phyloP scores from a whole-genome alignment of 2,888 invertebrate genomes.

The Caenorhabditis parvicauda region DNA sequence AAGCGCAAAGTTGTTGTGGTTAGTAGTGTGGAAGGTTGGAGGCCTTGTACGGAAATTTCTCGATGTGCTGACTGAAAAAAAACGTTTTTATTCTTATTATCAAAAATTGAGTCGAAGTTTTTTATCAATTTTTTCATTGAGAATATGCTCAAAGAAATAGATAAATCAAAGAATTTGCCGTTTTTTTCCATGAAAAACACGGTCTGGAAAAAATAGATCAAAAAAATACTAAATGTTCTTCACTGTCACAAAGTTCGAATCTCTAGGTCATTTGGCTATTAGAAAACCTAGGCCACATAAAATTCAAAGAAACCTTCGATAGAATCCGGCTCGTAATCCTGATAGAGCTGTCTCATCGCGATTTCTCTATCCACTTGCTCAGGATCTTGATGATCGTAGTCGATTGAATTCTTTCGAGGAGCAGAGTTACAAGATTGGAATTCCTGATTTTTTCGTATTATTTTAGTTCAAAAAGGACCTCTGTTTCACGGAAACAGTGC shows the following conservation, averaged over 20 bases:
- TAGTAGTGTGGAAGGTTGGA: not conserved
- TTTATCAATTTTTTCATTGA: too few relatives aligned
- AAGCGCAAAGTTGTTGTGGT: not conserved
- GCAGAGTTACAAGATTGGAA: constrained; percentile 43
- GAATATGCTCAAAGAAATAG: not conserved
- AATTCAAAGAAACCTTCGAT: constrained; percentile 13
- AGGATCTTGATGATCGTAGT: constrained; percentile 25
- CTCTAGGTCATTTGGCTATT: too few relatives aligned
- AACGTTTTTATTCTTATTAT: not conserved
- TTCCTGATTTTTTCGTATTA: constrained; percentile 35
- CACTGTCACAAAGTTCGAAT: too few relatives aligned
- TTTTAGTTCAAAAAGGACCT: not conserved
- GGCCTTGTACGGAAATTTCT: not conserved
- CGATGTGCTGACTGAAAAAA: not conserved
- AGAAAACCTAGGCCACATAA: too few relatives aligned
- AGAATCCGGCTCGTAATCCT: constrained; percentile 48
- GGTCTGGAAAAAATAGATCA: not conserved
- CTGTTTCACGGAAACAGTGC: not conserved
- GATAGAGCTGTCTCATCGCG: constrained; percentile 56
- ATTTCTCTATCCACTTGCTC: constrained; percentile 41
- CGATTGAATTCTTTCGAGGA: constrained; percentile 15
- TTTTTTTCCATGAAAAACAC: not conserved
- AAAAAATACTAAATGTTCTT: too few relatives aligned
- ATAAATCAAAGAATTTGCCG: not conserved
- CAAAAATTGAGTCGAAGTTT: too few relatives aligned